A percentile compares a stretch with the other conserved stretches of the same genome.
phyloP scores from a whole-genome alignment of 1,140 invertebrate species.

The Gonatopus flavifemur region DNA sequence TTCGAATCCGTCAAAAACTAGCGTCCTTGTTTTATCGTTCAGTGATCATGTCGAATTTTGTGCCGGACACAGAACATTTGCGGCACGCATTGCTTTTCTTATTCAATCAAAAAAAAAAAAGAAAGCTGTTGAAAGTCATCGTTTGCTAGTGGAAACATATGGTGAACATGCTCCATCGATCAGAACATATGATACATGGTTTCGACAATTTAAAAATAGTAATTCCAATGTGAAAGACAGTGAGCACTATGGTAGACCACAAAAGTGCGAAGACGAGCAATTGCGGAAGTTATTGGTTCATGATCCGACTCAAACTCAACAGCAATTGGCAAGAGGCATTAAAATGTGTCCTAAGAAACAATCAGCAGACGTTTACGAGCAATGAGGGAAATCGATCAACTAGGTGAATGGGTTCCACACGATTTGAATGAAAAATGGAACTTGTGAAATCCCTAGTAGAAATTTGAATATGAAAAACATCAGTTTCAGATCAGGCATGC shows the following conservation, averaged over 20 bases:
- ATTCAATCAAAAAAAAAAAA: too few relatives aligned
- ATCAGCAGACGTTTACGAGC: background rate
- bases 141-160: background rate
- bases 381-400: background rate
- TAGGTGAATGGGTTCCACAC: too few relatives aligned
- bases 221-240: background rate
- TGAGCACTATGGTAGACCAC: background rate
- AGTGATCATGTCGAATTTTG: constrained; percentile 2
- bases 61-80: background rate
- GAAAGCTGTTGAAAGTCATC: constrained; percentile 3
- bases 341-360: background rate
- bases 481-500: too few relatives aligned
- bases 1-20: too few relatives aligned
- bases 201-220: background rate
- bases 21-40: too few relatives aligned
- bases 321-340: background rate
- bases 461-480: too few relatives aligned
- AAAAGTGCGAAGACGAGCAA: background rate
- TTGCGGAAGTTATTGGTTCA: too few relatives aligned
- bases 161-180: background rate
- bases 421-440: too few relatives aligned
- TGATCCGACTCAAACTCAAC: background rate
- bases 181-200: background rate
- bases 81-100: constrained; percentile 1
- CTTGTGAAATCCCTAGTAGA: too few relatives aligned